Conservation (phyloP, 2,797 vertebrate genomes). For the Eleutherodactylus coqui region DNA sequence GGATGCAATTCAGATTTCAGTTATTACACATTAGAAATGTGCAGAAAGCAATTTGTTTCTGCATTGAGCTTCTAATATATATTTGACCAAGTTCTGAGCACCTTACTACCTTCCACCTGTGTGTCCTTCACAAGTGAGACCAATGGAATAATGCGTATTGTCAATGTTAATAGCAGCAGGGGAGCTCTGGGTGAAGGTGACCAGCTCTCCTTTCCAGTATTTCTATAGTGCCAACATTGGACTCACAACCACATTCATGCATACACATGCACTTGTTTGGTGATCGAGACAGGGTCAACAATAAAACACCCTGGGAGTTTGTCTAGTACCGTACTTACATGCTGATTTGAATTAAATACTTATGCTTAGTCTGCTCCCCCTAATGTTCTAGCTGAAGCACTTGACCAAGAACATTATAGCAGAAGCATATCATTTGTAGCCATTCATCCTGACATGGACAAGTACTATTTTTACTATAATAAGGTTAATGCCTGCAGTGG, state of each 20-base stretch:
- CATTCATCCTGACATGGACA: conserved; percentile 56
- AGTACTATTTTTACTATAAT: conserved; percentile 65
- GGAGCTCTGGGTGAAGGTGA: not conserved
- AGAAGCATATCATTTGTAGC: conserved; percentile 15
- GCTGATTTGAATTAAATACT: not conserved
- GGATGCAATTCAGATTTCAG: no score
- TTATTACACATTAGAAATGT: no score
- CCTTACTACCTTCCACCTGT: no score
- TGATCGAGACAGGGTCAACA: not conserved
- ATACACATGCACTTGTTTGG: not conserved
- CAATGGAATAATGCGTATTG: no score
- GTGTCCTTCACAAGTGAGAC: not conserved
- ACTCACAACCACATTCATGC: not conserved
- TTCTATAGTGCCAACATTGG: not conserved
- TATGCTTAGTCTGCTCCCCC: not conserved
- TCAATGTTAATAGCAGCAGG: not conserved
- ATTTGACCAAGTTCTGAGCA: no score
- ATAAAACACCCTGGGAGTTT: not conserved
- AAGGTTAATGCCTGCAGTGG: conserved; percentile 66
- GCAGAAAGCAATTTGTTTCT: no score
- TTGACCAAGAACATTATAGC: not conserved
- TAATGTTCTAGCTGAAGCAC: not conserved
- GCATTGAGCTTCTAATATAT: no score
- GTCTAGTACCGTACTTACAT: not conserved
- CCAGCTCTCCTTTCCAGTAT: not conserved